phyloP scores from a whole-genome alignment of 1,140 invertebrate genomes.

The Drusus annulatus region DNA sequence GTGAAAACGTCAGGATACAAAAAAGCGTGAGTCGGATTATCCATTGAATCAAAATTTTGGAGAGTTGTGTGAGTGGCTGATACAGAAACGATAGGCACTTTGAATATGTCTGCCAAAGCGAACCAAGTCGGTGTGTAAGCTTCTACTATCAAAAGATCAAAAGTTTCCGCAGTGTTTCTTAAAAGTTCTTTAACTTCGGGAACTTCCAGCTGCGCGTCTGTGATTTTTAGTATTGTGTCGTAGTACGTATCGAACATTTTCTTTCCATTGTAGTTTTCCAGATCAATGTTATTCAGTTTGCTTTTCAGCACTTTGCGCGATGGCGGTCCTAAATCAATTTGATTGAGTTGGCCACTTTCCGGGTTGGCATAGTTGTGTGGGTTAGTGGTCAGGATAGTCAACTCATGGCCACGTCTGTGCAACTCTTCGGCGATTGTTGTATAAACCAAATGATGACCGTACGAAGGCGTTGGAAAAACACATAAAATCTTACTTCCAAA shows the following conservation, averaged over 20 bases:
- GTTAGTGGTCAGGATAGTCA: slow-evolving; percentile 64
- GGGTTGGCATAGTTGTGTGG: slow-evolving; percentile 51
- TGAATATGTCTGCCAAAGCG: slow-evolving; percentile 61
- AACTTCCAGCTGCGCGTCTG: slow-evolving; percentile 41
- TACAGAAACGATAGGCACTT: slow-evolving; percentile 62
- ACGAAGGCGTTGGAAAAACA: slow-evolving; percentile 66
- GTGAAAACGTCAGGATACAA: slow-evolving; percentile 60
- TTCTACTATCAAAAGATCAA: slow-evolving; percentile 63
- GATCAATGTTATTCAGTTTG: slow-evolving; percentile 43
- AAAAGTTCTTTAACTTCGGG: slow-evolving; percentile 61
- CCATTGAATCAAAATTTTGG: slow-evolving; percentile 58
- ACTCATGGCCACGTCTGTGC: slow-evolving; percentile 66
- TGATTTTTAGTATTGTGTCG: slow-evolving; percentile 39
- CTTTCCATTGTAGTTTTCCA: neutral
- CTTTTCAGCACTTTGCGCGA: slow-evolving; percentile 52
- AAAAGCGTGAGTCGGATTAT: slow-evolving; percentile 62
- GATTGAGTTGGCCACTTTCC: slow-evolving; percentile 57
- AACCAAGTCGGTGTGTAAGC: slow-evolving; percentile 58
- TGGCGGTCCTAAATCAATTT: slow-evolving; percentile 61
- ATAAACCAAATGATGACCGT: slow-evolving; percentile 69
- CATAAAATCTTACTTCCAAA: slow-evolving; percentile 64
- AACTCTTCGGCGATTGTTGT: slow-evolving; percentile 63
- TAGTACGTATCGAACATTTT: slow-evolving; percentile 22
- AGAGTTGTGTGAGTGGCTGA: slow-evolving; percentile 57
- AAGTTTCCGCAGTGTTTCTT: slow-evolving; percentile 61